Evolutionary conservation across 1,140 invertebrate genomes (phyloP).

Genomic region (Plectrocnemia conspersa): DNA sequence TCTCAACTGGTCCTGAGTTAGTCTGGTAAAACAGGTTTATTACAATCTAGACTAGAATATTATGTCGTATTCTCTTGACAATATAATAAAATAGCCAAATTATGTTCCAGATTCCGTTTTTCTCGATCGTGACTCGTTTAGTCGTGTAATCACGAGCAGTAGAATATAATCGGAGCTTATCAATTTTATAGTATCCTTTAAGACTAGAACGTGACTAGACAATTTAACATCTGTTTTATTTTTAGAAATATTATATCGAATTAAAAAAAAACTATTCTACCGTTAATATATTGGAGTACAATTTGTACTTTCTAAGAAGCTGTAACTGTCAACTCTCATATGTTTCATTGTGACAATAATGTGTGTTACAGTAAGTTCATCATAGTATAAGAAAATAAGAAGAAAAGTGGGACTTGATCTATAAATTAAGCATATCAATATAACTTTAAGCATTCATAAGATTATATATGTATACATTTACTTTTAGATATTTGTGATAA

Average conservation of each 20-base stretch:
- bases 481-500: too few relatives aligned
- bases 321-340: too few relatives aligned
- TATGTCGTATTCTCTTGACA: neutral
- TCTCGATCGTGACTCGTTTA: neutral
- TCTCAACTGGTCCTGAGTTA: neutral
- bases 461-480: too few relatives aligned
- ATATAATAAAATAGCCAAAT: neutral
- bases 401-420: neutral
- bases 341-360: too few relatives aligned
- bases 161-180: neutral
- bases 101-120: conserved; percentile 1
- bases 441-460: neutral
- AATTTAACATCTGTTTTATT: too few relatives aligned
- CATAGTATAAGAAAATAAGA: too few relatives aligned
- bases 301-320: too few relatives aligned
- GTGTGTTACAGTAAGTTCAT: too few relatives aligned
- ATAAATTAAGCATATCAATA: neutral
- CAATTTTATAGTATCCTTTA: too few relatives aligned
- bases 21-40: neutral
- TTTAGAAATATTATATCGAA: too few relatives aligned
- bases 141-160: neutral
- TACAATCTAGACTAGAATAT: neutral
- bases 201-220: neutral
- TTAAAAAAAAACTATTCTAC: too few relatives aligned
- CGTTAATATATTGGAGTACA: too few relatives aligned